Evolutionary conservation across 2,113 vertebrate genomes (phyloP), one percentile per base, ranked within the genome.

Genomic region (Tauraco erythrolophus): DNA sequence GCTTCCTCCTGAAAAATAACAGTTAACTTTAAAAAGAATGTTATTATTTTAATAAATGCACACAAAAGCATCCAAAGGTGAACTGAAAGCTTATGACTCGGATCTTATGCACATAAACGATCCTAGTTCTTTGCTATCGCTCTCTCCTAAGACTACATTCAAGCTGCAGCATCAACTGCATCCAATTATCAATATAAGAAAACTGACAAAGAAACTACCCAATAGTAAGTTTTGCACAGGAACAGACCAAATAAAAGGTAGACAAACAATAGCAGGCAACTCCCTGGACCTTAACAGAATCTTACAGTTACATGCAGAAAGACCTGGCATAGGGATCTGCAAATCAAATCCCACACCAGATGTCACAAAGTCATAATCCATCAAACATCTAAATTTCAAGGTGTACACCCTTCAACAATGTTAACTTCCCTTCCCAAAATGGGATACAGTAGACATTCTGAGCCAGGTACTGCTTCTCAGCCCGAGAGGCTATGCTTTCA

Each of bases 381-480:
- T 16, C 31, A 70, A 54, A 30, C 13, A 58, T 3, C 22, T 72
- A 11, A 9, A 88, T 16, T 48, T 9, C 5, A 23, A 41, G 31
- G 11, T 12, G 6, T 5, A 58, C 19, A 51, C 15, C 7, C 33
- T 85, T 61, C 25, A 31, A 30, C 6, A 43, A 19, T 0, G 4
- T 21, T 84, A 81, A 53, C 28, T 72, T 51, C 30, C n/a, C n/a
- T 53, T 48, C 16, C 24, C 62, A 28, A 83, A 54, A 68, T 3
- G 14, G 10, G 39, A 64, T 37, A 48, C 0, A 0, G 31, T 10
- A 50, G 31, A 58, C 1, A 0, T 37, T 53, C 71, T 65, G n/a
- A 79, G 39, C 39, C 18, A 77, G 30, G 39, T 62, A 74, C 2
- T 45, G 54, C 82, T 81, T 23, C 51, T 78, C 19, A 23, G 23